These are phyloP conservation scores for Cydia fagiglandana DNA, from an alignment of 1,140 invertebrate species.

Conservation along the genomic window DNA sequence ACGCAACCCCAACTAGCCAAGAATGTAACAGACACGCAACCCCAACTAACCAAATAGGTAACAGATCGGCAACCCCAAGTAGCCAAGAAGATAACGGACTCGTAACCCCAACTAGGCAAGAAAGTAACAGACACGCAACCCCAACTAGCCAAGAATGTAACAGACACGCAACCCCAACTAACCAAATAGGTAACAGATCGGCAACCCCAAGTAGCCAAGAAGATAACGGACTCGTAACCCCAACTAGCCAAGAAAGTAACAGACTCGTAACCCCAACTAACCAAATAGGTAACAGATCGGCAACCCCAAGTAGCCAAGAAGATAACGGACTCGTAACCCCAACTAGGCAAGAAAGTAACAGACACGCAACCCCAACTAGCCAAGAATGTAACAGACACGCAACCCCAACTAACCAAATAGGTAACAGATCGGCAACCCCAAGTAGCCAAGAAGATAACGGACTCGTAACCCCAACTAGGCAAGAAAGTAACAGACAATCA, in stretches of 20 bases:
- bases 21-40: no score
- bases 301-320: slow-evolving; percentile 79
- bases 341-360: slow-evolving; percentile 84
- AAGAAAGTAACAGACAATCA: no score
- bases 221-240: slow-evolving; percentile 44
- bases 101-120: no score
- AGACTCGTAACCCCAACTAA: slow-evolving; percentile 94
- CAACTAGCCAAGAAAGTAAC: slow-evolving; percentile 49
- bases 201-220: slow-evolving; percentile 76
- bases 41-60: no score
- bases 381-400: background rate
- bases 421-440: no score
- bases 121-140: no score
- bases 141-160: no score
- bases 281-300: slow-evolving; percentile 85
- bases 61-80: no score
- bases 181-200: background rate
- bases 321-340: slow-evolving; percentile 84
- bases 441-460: no score
- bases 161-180: no score
- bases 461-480: slow-evolving; percentile 81
- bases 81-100: no score
- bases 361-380: slow-evolving; percentile 81
- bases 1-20: slow-evolving; percentile 81
- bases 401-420: slow-evolving; percentile 68